Base-by-base conservation (phyloP, 2,888 invertebrate genomes). In the Osmoderma eremita region DNA sequence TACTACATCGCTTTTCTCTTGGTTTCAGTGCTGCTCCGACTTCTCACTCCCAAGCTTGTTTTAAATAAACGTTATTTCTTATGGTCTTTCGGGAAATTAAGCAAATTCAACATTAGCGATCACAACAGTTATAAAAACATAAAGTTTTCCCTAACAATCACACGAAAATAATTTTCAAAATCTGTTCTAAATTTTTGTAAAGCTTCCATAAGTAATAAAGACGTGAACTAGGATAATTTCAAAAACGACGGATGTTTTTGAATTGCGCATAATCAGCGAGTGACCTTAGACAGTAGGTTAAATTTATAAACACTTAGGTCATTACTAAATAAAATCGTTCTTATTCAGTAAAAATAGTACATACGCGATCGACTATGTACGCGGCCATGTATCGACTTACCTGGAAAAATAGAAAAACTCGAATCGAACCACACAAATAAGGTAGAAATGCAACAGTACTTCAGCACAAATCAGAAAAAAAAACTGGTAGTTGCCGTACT, bases 271-370 rank as follows among this genome's bases (percentile, higher is more conserved):
- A n/a, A 4, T 24, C 22, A 13, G 24, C 50, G 24, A 22, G 50
- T 50, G 50, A 50, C 36, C 18, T 53, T 58, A 30, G 22, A 22
- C 15, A 24, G 42, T 10, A 58, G 58, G 58, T 58, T 58, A 58
- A 58, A 58, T 45, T 58, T 58, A 24, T 45, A 45, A 42, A 20
- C 54, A 17, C 58, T 58, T 58, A 58, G 42, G 22, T 58, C 58
- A 58, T 17, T 58, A 42, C 58, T 45, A 58, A 58, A 58, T 58
- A 42, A 42, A 56, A 58, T 42, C 20, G 13, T 15, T 12, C 5
- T 15, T 58, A 58, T 58, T 15, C 12, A 58, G 42, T 58, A 58
- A 58, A 58, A 58, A 58, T 58, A 58, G 58, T 45, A 24, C 15
- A 10, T 36, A 38, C 15, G 24, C 42, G n/a, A 42, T 6, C 24